Base-by-base conservation (phyloP, 2,797 vertebrate genomes). In the Clamator glandarius region DNA sequence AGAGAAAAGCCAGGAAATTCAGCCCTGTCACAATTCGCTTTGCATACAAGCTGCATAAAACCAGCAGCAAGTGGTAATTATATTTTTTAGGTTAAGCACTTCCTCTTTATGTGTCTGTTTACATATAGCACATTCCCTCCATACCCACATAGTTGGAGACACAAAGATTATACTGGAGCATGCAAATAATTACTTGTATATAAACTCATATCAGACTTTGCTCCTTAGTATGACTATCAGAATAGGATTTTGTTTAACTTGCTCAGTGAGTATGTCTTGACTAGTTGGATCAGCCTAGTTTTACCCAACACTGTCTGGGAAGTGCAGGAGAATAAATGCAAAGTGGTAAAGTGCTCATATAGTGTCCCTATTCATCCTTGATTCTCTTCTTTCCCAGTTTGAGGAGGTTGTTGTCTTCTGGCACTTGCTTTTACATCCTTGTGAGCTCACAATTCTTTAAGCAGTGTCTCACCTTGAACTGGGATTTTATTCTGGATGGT, bases 111-210 rank as follows among this genome's bases (percentile, higher is more conserved):
- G 25, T 59, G 20, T 92, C 58, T 95, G 78, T 96, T 96, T 97
- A 80, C 93, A 95, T 96, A 96, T 74, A 97, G 61, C 54, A 75
- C 84, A 87, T 96, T 97, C 72, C 55, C 73, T 96, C 76, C 80
- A 87, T 82, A 36, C 29, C 26, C 78, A 50, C 3, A 3, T 69
- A 54, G 67, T 25, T 92, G 68, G 91, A 95, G 92, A 85, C 25
- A 72, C 20, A 33, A 80, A 94, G 33, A 57, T 68, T n/a, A 64
- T 79, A 75, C 16, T 24, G 36, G 52, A 82, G n/a, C 39, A 42
- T 72, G 29, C n/a, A 91, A 61, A 85, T 82, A 58, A 52, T n/a
- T 69, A 59, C 42, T 69, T 92, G 74, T n/a, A n/a, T n/a, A n/a
- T n/a, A n/a, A n/a, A n/a, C n/a, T n/a, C n/a, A n/a, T n/a, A n/a